These are phyloP conservation scores for Nannobrachium achirus DNA, from an alignment of 2,113 vertebrate species.

Conservation along the genomic window DNA sequence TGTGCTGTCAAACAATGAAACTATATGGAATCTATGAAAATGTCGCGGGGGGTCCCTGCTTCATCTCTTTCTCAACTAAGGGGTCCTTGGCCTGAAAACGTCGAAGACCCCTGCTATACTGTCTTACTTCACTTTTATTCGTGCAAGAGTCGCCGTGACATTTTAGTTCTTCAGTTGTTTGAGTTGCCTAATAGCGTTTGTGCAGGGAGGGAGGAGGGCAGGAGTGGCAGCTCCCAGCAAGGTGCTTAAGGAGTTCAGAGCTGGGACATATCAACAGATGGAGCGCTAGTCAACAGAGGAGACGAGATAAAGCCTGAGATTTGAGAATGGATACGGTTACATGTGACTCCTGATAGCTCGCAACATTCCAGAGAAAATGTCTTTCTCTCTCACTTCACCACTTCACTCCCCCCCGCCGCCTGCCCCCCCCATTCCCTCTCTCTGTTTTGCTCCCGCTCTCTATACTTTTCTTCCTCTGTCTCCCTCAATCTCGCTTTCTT, in stretches of 20 bases:
- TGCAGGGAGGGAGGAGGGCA: not conserved
- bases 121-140: too few species aligned
- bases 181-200: not conserved
- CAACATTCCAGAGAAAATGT: conserved; percentile 70
- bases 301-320: conserved; percentile 62
- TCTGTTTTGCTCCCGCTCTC: not conserved
- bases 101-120: too few species aligned
- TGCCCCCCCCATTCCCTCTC: conserved; percentile 9
- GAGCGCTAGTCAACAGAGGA: conserved; percentile 53
- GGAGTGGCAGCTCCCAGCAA: not conserved
- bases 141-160: too few species aligned
- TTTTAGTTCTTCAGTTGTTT: not conserved
- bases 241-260: conserved; percentile 5
- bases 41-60: too few species aligned
- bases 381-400: conserved; percentile 58
- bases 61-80: too few species aligned
- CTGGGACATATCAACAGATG: conserved; percentile 14
- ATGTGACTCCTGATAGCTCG: conserved; percentile 72
- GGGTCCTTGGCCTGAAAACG: too few species aligned
- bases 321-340: conserved; percentile 72
- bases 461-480: conserved; percentile 18
- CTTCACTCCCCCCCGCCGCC: conserved; percentile 20
- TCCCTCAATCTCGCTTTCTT: conserved; percentile 14
- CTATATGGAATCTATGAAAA: too few species aligned
- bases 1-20: too few species aligned